Base-by-base conservation (phyloP, 2,797 vertebrate genomes). In the Lophius americanus region DNA sequence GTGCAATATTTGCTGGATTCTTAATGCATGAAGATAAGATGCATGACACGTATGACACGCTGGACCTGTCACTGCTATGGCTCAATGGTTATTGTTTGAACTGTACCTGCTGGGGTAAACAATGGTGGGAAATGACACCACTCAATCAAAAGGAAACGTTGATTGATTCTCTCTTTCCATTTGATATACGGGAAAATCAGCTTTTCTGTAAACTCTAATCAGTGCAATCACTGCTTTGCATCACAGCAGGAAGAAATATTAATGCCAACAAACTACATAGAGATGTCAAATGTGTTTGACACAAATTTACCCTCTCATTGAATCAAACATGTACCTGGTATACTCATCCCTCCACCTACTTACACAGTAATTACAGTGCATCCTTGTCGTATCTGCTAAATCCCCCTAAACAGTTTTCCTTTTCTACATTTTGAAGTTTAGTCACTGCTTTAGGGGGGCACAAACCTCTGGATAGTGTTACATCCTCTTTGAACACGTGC, bases 321-420 rank as follows among this genome's bases (percentile, higher is more conserved):
- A 47, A 82, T 75, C 62, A 57, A 70, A 74, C 39, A 66, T 61
- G 23, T 57, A 63, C 67, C 43, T 51, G 2, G 3, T 58, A 61
- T 60, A 75, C 42, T 58, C 5, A 37, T 63, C 42, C 52, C 35
- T 44, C 13, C 5, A 9, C 14, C 78, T 61, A 76, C 37, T 61
- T 60, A 66, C 59, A 64, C 57, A 72, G 48, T 73, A 75, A 82
- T 76, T 75, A 75, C 65, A 70, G 42, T 1, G 2, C 52, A 76
- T 56, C 46, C 65, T 48, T 39, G 49, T 58, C 33, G 7, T 67
- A 63, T 48, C 68, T 75, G 62, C 49, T 63, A 77, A 83, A 83
- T 82, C 76, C 73, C 63, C 32, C 12, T 57, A 53, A 51, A 53
- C 44, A 43, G 51, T 41, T 43, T 53, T 23, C 41, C 8, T 41